Evolutionary conservation across 2,113 vertebrate genomes (phyloP), one percentile per base, ranked within the genome.

Genomic region (Neofelis nebulosa): DNA sequence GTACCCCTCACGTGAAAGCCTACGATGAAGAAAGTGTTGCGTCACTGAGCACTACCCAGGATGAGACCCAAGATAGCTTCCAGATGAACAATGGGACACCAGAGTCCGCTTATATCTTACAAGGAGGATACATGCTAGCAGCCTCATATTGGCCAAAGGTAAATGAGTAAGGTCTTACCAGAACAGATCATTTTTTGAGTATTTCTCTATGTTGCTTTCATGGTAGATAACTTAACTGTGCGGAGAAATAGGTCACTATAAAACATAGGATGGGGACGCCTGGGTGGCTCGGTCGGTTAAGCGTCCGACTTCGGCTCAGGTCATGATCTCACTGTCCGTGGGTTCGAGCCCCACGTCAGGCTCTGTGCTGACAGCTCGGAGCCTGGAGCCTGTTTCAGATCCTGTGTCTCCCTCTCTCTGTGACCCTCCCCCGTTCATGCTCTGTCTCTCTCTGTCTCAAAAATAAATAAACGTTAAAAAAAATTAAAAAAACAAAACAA

Each of bases 121-220:
- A 99, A 97, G 99, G 99, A 96, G 99, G 99, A 73, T 99, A 99
- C 98, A 99, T 99, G 99, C 98, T 99, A 83, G 99, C 99, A 97
- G 99, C 99, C 61, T 99, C 99, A 38, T 99, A 99, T 91, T 99
- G 99, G 99, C 99, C 99, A 92, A 99, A 99, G 99, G 99, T 99
- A 99, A 98, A 98, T 95, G 84, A 74, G 4, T 71, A 65, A 5
- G 89, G 81, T 55, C 18, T 92, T 92, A 11, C 45, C 73, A 19
- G 7, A 65, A 50, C 36, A 71, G 21, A 2, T 48, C 11, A 45
- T 36, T 93, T 82, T 61, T 36, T 7, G 16, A 57, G 8, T 52
- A 41, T 36, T 96, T 71, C 88, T 78, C 57, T 85, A 3, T 52
- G 12, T 95, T 31, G 31, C 23, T 82, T 82, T 94, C 66, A 71